Conservation (phyloP, 2,888 invertebrate species). For the Lasius platythorax region DNA sequence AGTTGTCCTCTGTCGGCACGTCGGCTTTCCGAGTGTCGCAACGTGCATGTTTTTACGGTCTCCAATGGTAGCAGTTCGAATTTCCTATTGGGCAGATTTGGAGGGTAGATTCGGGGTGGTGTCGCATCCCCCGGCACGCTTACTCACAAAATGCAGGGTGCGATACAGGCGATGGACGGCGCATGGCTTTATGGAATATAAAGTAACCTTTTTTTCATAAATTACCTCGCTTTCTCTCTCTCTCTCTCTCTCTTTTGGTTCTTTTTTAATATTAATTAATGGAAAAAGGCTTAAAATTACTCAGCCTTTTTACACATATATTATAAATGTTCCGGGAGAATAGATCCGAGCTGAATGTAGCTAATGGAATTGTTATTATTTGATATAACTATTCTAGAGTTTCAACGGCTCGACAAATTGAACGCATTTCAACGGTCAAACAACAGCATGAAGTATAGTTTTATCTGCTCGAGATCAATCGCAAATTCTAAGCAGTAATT, state of each 20-base stretch:
- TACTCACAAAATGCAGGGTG: background rate
- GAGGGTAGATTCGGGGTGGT: background rate
- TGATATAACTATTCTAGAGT: conserved; percentile 53
- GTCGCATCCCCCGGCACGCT: background rate
- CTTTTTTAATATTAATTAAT: background rate
- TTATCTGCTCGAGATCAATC: conserved; percentile 74
- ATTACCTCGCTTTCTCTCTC: no score
- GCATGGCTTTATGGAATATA: background rate
- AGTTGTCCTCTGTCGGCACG: conserved; percentile 8
- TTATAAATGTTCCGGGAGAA: background rate
- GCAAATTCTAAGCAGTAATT: conserved; percentile 78
- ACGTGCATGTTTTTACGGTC: conserved; percentile 2
- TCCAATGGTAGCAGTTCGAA: conserved; percentile 70
- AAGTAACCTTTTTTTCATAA: background rate
- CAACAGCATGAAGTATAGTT: conserved; percentile 78
- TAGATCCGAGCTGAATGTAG: background rate
- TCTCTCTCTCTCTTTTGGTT: no score
- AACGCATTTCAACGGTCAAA: conserved; percentile 59
- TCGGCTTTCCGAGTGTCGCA: conserved; percentile 8
- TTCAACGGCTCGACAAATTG: conserved; percentile 58
- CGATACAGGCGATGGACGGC: background rate
- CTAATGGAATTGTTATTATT: background rate
- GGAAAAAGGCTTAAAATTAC: background rate
- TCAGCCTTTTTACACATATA: background rate
- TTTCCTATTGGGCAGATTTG: conserved; percentile 36